Evolutionary conservation across 2,797 vertebrate genomes (phyloP).

Genomic region (Hoplostethus mediterraneus): DNA sequence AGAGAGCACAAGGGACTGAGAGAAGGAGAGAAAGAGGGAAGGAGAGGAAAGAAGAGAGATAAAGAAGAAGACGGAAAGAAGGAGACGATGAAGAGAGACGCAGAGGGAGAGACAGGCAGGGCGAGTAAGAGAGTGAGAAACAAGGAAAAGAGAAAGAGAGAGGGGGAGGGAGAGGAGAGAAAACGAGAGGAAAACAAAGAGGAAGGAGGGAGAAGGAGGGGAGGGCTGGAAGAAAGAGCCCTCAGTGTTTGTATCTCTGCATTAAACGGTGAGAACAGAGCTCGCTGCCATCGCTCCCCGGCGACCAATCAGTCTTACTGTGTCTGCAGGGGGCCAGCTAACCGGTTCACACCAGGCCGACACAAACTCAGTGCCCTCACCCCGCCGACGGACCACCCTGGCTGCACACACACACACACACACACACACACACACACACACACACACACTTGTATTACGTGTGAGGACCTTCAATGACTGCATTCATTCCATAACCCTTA

Average conservation of each 20-base stretch:
- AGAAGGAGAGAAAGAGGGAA: slow-evolving; percentile 3
- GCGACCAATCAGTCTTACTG: slow-evolving; percentile 67
- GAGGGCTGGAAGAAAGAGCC: slow-evolving; percentile 15
- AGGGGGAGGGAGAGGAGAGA: slow-evolving; percentile 37
- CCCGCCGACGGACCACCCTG: slow-evolving; percentile 67
- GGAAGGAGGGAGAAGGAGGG: slow-evolving; percentile 7
- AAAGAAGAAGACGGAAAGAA: slow-evolving; percentile 16
- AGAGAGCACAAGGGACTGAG: neutral
- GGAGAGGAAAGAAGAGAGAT: slow-evolving; percentile 37
- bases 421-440: neutral
- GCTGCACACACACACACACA: slow-evolving; percentile 15
- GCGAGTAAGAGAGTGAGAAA: neutral
- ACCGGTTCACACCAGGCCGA: slow-evolving; percentile 79
- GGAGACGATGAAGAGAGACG: neutral
- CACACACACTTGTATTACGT: neutral
- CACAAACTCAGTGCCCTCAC: slow-evolving; percentile 84
- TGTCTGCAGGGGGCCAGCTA: slow-evolving; percentile 64
- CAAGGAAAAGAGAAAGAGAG: slow-evolving; percentile 27
- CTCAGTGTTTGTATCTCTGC: slow-evolving; percentile 58
- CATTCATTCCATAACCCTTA: too few species aligned
- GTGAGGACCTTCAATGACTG: too few species aligned
- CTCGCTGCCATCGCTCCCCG: slow-evolving; percentile 68
- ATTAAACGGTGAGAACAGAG: slow-evolving; percentile 71
- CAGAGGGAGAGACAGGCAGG: neutral
- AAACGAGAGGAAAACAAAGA: slow-evolving; percentile 44